A percentile compares a stretch with the other conserved stretches of the same genome.
phyloP scores from a whole-genome alignment of 2,113 vertebrate species.

The Zosterops japonicus region DNA sequence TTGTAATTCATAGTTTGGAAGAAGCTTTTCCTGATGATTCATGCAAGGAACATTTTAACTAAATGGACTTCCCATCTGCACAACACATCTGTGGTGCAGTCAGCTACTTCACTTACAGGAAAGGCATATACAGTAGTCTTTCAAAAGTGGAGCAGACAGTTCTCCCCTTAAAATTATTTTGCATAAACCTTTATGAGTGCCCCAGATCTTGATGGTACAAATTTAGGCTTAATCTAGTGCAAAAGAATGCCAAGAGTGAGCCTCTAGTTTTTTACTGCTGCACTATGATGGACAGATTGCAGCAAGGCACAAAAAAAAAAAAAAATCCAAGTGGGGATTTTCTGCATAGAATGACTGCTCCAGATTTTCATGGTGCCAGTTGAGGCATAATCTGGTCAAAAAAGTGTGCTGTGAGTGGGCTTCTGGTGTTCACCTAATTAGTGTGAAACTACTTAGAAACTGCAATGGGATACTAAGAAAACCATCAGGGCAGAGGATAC shows the following conservation, averaged over 20 bases:
- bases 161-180: neutral
- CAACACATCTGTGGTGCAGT: neutral
- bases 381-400: neutral
- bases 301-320: neutral
- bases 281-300: neutral
- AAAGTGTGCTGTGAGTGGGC: neutral
- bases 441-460: neutral
- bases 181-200: neutral
- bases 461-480: neutral
- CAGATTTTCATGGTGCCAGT: neutral
- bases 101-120: neutral
- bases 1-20: neutral
- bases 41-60: neutral
- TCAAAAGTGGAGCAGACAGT: neutral
- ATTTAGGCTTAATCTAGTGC: neutral
- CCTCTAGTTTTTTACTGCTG: neutral
- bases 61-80: neutral
- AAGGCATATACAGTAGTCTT: neutral
- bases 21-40: slow-evolving; percentile 14
- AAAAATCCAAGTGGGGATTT: neutral
- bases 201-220: neutral
- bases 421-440: neutral
- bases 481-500: neutral
- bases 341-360: neutral
- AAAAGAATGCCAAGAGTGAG: neutral